phyloP scores from a whole-genome alignment of 1,140 invertebrate species.

The Matsumurasca onukii region DNA sequence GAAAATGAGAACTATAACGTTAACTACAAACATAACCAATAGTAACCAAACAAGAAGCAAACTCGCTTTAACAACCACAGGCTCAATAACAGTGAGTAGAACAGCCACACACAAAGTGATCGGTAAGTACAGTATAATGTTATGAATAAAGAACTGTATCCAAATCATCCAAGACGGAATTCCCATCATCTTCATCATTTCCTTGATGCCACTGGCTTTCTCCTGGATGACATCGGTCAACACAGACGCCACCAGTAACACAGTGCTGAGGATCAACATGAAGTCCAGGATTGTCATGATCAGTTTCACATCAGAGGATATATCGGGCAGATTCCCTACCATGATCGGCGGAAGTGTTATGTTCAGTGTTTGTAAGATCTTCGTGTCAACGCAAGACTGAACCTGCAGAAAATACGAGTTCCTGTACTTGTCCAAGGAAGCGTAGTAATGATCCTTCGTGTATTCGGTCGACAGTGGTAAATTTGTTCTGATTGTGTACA shows the following conservation, averaged over 20 bases:
- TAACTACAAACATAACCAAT: background rate
- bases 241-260: background rate
- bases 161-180: conserved; percentile 62
- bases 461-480: background rate
- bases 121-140: conserved; percentile 52
- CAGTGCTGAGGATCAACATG: background rate
- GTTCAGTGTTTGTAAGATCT: background rate
- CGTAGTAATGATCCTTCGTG: background rate
- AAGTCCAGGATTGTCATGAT: background rate
- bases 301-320: background rate
- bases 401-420: background rate
- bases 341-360: background rate
- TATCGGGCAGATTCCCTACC: background rate
- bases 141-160: conserved; percentile 62
- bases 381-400: background rate
- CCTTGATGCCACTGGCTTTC: conserved; percentile 52
- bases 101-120: background rate
- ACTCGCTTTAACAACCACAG: background rate
- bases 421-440: background rate
- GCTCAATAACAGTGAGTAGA: background rate
- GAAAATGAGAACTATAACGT: background rate
- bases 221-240: conserved; percentile 39
- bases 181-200: conserved; percentile 71
- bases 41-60: background rate
- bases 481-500: conserved; percentile 8